Conservation (phyloP, 2,113 vertebrate genomes). For the Paracanthobrama guichenoti region DNA sequence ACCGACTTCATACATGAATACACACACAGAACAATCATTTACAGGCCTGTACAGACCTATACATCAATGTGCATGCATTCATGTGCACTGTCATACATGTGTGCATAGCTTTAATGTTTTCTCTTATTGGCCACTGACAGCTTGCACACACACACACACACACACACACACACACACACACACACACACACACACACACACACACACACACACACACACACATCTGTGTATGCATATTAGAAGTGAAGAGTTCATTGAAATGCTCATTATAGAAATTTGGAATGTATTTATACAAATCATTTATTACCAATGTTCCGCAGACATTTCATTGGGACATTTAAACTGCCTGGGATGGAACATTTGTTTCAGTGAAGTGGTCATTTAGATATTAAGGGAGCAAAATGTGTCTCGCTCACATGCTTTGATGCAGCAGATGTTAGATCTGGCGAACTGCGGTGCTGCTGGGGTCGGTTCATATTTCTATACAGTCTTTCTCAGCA, state of each 20-base stretch:
- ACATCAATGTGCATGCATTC: conserved; percentile 27
- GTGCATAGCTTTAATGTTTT: conserved; percentile 28
- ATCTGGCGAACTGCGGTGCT: not conserved
- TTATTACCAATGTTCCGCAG: not conserved
- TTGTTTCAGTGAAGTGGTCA: conserved; percentile 30
- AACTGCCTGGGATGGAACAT: not conserved
- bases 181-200: not conserved
- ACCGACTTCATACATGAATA: conserved; percentile 55
- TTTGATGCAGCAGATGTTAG: conserved; percentile 8
- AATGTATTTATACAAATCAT: not conserved
- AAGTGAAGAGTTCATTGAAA: conserved; percentile 5
- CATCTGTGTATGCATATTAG: not conserved
- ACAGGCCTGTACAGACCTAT: conserved; percentile 20
- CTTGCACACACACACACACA: not conserved
- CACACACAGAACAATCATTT: conserved; percentile 26
- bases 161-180: conserved; percentile 6
- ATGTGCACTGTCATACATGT: conserved; percentile 29
- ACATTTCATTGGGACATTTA: conserved; percentile 9
- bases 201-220: conserved; percentile 6
- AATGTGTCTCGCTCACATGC: not conserved
- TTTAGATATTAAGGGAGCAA: conserved; percentile 22
- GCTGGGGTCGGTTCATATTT: not conserved
- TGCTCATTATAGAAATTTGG: not conserved
- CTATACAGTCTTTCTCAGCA: not conserved
- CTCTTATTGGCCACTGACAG: conserved; percentile 32